Percentiles rank a stretch among this genome's conserved stretches.
These are phyloP conservation scores for Adelognathus sp. DNA, from an alignment of 2,888 invertebrate genomes.

Conservation along the genomic window DNA sequence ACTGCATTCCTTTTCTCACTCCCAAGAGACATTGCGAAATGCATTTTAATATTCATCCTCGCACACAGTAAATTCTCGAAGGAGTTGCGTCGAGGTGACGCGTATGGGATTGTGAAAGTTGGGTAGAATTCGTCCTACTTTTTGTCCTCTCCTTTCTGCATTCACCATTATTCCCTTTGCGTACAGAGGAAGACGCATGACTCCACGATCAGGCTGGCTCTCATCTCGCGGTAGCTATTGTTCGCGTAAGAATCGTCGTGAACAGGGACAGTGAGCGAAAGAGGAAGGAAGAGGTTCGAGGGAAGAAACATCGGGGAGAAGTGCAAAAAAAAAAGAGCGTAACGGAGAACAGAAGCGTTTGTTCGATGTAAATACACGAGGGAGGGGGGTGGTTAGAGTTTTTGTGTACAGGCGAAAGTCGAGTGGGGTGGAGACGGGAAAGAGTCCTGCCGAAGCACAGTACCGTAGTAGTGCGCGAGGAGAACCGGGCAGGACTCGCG, in stretches of 20 bases:
- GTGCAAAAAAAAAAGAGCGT: constrained; percentile 13
- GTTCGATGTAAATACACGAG: constrained; percentile 56
- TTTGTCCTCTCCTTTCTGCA: constrained; percentile 18
- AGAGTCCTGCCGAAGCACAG: constrained; percentile 21
- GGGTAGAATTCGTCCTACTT: constrained; percentile 45
- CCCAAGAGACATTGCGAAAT: not conserved
- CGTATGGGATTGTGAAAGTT: constrained; percentile 1
- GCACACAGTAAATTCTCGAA: not conserved
- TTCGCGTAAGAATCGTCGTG: constrained; percentile 38
- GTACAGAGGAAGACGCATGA: constrained; percentile 9
- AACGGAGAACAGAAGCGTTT: constrained; percentile 55
- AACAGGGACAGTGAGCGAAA: not conserved
- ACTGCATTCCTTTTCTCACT: not conserved
- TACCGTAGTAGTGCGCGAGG: not conserved
- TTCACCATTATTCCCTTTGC: constrained; percentile 46
- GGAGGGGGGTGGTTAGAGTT: not conserved
- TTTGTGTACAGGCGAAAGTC: constrained; percentile 30
- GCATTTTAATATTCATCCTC: not conserved
- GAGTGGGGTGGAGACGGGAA: constrained; percentile 26
- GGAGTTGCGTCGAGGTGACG: not conserved
- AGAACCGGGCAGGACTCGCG: not conserved
- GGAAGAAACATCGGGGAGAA: constrained; percentile 40
- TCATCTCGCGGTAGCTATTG: constrained; percentile 45
- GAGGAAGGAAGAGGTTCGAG: constrained; percentile 44
- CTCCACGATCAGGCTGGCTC: constrained; percentile 17